Conservation (phyloP, 2,888 invertebrate species). For the Leptopilina myrica region DNA sequence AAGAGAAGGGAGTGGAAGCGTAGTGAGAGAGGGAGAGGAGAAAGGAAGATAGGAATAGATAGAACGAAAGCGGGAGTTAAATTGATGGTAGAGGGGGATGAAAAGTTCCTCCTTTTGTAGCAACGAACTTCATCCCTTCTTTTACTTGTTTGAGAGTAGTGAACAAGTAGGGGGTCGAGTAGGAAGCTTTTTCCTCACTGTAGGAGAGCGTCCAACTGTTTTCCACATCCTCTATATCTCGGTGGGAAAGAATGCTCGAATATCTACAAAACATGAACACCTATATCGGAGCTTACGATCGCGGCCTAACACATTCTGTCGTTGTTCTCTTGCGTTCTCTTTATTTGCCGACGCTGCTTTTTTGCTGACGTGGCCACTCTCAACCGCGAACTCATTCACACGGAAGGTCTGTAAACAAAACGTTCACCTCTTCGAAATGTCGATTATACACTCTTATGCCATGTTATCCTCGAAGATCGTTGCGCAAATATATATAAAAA, state of each 20-base stretch:
- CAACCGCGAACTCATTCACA: conserved; percentile 66
- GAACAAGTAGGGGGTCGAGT: no score
- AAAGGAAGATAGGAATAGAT: conserved; percentile 26
- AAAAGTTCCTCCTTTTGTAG: conserved; percentile 50
- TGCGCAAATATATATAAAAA: not conserved
- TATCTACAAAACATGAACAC: conserved; percentile 21
- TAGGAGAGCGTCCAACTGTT: not conserved
- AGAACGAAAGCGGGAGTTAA: conserved; percentile 13
- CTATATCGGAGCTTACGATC: conserved; percentile 35
- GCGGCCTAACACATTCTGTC: conserved; percentile 52
- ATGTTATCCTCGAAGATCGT: not conserved
- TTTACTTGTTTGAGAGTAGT: not conserved
- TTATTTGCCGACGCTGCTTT: conserved; percentile 53
- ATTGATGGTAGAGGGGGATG: not conserved
- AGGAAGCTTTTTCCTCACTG: not conserved
- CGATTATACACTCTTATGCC: conserved; percentile 27
- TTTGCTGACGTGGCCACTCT: conserved; percentile 62
- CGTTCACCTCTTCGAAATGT: conserved; percentile 63
- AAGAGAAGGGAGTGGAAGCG: conserved; percentile 10
- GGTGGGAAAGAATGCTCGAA: not conserved
- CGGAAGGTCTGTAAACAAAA: conserved; percentile 67
- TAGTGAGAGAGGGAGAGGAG: conserved; percentile 22
- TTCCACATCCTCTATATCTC: not conserved
- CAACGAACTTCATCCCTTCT: conserved; percentile 52
- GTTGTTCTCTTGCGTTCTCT: conserved; percentile 40